A percentile compares a stretch with the other conserved stretches of the same genome.
Evolutionary conservation across 2,888 invertebrate species (phyloP).

Genomic region (Cheilosia soror): DNA sequence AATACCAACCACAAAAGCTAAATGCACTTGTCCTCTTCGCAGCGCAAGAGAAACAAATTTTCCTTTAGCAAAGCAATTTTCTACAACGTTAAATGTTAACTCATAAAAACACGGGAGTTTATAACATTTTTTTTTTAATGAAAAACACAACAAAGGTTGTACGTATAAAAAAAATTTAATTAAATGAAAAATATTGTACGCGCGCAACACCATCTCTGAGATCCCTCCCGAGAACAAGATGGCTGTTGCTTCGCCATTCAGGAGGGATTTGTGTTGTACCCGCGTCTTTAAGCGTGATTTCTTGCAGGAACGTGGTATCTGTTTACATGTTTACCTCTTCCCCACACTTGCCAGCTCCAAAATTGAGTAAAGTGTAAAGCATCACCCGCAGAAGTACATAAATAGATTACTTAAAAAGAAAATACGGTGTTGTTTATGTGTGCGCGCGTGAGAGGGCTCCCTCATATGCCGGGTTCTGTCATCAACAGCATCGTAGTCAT

Average conservation of each 20-base stretch:
- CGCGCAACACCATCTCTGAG: not conserved
- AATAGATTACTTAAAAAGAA: conserved; percentile 43
- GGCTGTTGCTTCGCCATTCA: not conserved
- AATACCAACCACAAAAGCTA: conserved; percentile 13
- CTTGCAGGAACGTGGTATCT: conserved; percentile 2
- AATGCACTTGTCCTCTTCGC: conserved; percentile 19
- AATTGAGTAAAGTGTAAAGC: conserved; percentile 39
- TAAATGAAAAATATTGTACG: conserved; percentile 2
- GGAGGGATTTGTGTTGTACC: not conserved
- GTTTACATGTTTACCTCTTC: conserved; percentile 8
- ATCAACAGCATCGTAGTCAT: conserved; percentile 32
- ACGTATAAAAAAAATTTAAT: not conserved
- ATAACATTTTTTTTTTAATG: conserved; percentile 30
- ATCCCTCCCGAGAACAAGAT: not conserved
- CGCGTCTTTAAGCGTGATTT: conserved; percentile 14
- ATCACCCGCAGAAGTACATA: conserved; percentile 24
- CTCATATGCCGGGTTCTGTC: not conserved
- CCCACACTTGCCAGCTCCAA: conserved; percentile 5
- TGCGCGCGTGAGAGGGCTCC: not conserved
- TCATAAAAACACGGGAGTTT: conserved; percentile 2
- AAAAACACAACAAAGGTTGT: not conserved
- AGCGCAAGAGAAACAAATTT: conserved; percentile 31
- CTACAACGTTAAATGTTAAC: conserved; percentile 33
- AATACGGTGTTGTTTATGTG: not conserved
- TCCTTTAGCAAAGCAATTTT: conserved; percentile 41